phyloP scores from a whole-genome alignment of 2,888 invertebrate species.

The Anthophora plumipes region DNA sequence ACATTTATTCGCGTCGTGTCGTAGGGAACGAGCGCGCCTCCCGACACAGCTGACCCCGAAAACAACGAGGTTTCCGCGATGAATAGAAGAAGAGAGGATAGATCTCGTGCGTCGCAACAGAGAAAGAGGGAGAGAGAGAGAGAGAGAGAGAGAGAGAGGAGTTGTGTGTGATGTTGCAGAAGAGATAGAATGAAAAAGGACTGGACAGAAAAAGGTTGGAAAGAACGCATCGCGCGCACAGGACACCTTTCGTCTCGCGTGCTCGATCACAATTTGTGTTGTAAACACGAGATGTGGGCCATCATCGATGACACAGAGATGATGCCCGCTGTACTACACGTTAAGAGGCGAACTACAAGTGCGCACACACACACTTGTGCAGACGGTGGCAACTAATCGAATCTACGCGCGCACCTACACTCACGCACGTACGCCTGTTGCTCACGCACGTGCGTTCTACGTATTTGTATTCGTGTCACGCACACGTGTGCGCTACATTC shows the following conservation, averaged over 20 bases:
- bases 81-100: conserved; percentile 5
- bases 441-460: conserved; percentile 51
- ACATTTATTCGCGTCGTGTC: conserved; percentile 6
- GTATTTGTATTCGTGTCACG: conserved; percentile 61
- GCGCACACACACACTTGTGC: neutral
- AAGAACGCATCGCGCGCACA: neutral
- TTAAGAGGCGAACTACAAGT: conserved; percentile 1
- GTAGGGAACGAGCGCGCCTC: conserved; percentile 1
- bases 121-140: neutral
- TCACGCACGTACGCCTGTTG: conserved; percentile 21
- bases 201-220: neutral
- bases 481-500: conserved; percentile 61
- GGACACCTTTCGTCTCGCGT: conserved; percentile 30
- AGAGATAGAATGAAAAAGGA: too few relatives aligned
- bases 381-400: conserved; percentile 18
- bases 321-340: conserved; percentile 6
- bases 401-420: conserved; percentile 6
- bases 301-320: conserved; percentile 55
- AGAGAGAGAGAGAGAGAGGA: too few relatives aligned
- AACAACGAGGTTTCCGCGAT: conserved; percentile 43
- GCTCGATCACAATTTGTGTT: conserved; percentile 59
- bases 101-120: neutral
- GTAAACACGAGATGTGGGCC: conserved; percentile 62
- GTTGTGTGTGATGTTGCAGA: too few relatives aligned
- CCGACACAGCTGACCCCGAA: conserved; percentile 42